Conservation (phyloP, 2,113 vertebrate genomes). For the Vombatus ursinus region DNA sequence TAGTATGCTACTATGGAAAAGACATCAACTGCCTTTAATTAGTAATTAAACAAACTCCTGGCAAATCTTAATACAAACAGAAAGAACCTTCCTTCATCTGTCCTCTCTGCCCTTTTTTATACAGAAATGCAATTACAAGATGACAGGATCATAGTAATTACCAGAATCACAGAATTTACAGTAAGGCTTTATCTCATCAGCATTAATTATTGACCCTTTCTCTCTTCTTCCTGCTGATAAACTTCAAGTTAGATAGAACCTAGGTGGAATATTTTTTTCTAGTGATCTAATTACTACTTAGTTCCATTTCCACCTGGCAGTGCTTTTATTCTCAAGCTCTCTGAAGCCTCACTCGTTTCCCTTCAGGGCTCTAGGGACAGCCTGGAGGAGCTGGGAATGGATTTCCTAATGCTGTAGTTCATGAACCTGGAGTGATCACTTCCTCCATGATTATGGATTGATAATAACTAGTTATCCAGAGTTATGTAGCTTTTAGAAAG, state of each 20-base stretch:
- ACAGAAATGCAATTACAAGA: background rate
- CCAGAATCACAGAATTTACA: background rate
- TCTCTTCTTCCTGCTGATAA: background rate
- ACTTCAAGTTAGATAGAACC: background rate
- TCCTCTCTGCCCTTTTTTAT: background rate
- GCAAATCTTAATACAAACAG: background rate
- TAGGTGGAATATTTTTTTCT: background rate
- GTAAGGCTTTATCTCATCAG: background rate
- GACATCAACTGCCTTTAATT: background rate
- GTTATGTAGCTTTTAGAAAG: background rate
- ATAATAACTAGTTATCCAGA: background rate
- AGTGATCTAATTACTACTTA: background rate
- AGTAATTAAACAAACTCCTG: background rate
- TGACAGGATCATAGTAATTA: background rate
- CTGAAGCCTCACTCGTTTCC: background rate
- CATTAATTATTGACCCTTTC: background rate
- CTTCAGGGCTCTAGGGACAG: background rate
- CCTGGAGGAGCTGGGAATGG: background rate
- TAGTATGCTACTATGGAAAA: background rate
- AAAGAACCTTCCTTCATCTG: background rate
- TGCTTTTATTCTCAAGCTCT: background rate
- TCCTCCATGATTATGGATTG: background rate
- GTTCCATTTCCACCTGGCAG: background rate
- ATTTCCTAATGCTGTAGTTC: background rate
- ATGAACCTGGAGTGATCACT: background rate